These are phyloP conservation scores for Verasper variegatus DNA, from an alignment of 2,113 vertebrate species.

Conservation along the genomic window DNA sequence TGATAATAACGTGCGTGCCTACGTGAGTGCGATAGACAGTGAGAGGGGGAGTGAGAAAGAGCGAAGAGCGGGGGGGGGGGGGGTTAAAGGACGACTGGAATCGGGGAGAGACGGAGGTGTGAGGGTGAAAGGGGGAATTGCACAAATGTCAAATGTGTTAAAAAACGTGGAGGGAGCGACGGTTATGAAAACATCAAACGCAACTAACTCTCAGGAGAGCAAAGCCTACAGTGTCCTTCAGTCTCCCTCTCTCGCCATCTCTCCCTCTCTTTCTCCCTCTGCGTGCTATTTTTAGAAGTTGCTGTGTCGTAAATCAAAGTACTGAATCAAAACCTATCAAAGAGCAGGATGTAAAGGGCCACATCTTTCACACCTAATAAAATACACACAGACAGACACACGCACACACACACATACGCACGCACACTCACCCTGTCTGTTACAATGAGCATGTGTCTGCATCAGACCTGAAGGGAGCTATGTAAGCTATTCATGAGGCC, in stretches of 20 bases:
- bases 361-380: conserved; percentile 62
- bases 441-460: conserved; percentile 46
- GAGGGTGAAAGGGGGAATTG: conserved; percentile 49
- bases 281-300: conserved; percentile 79
- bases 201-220: conserved; percentile 59
- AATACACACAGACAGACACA: conserved; percentile 30
- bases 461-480: conserved; percentile 37
- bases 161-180: conserved; percentile 14
- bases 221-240: conserved; percentile 56
- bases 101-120: conserved; percentile 47
- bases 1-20: conserved; percentile 41
- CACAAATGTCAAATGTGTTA: conserved; percentile 34
- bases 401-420: conserved; percentile 4
- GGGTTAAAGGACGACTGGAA: conserved; percentile 49
- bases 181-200: conserved; percentile 55
- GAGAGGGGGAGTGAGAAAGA: conserved; percentile 32
- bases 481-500: conserved; percentile 56
- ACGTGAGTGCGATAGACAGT: conserved; percentile 49
- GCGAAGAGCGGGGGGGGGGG: conserved; percentile 5
- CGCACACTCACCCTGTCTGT: background rate
- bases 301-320: conserved; percentile 72
- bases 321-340: conserved; percentile 70
- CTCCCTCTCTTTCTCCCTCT: conserved; percentile 25
- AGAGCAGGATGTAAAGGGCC: conserved; percentile 65
- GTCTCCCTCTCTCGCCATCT: conserved; percentile 19